Evolutionary conservation across 2,797 vertebrate species (phyloP).

Genomic region (Chelonia mydas): DNA sequence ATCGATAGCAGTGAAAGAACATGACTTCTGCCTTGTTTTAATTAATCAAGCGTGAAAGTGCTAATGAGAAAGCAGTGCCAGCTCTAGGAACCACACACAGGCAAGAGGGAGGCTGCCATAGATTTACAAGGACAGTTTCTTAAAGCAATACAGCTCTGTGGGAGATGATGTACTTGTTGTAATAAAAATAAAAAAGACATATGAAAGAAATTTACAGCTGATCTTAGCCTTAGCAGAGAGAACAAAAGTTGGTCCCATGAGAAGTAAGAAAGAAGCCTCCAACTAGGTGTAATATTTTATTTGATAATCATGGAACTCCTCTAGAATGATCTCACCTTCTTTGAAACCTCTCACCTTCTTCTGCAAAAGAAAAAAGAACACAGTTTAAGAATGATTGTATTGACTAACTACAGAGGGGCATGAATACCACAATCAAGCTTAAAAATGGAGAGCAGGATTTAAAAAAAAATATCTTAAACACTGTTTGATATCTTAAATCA

Average conservation of each 20-base stretch:
- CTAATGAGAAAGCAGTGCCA: constrained; percentile 41
- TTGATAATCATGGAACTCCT: not conserved
- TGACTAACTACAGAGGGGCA: not conserved
- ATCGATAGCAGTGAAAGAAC: not conserved
- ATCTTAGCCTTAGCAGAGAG: not conserved
- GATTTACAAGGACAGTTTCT: constrained; percentile 8
- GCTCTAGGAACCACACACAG: not conserved
- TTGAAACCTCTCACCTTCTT: not conserved
- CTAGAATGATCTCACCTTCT: not conserved
- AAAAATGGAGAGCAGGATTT: not conserved
- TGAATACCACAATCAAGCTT: not conserved
- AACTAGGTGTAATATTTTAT: not conserved
- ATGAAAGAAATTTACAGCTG: not conserved
- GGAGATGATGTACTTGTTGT: not conserved
- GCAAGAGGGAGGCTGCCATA: not conserved
- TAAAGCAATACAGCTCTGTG: not conserved
- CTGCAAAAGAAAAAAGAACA: not conserved
- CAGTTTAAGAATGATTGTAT: not conserved
- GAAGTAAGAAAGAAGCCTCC: not conserved
- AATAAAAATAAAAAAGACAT: not conserved
- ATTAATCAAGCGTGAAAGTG: constrained; percentile 43
- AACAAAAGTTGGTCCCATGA: not conserved
- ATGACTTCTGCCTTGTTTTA: constrained; percentile 36
- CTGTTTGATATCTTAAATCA: not conserved
- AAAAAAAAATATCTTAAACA: not conserved